A percentile compares a stretch with the other conserved stretches of the same genome.
phyloP scores from a whole-genome alignment of 2,797 vertebrate species.

The Falco rusticolus region DNA sequence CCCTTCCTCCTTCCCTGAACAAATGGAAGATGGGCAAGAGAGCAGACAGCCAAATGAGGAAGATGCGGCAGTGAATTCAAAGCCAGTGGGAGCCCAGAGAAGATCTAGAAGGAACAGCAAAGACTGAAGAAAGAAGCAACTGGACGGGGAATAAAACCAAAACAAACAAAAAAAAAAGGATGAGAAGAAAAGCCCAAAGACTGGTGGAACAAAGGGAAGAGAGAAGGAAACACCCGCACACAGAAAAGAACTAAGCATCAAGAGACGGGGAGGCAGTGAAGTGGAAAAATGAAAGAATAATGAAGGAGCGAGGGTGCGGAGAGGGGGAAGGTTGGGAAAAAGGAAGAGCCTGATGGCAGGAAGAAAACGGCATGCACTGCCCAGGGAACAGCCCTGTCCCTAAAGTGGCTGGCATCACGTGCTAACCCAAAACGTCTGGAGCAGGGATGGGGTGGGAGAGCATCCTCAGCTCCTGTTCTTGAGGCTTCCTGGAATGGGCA shows the following conservation, averaged over 20 bases:
- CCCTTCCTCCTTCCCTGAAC: not conserved
- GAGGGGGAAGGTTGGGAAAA: not conserved
- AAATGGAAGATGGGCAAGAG: not conserved
- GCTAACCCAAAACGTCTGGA: rapidly evolving
- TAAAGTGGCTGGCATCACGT: rapidly evolving
- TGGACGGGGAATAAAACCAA: not conserved
- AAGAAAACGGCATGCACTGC: not conserved
- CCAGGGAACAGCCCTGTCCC: not conserved
- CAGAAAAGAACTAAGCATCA: not conserved
- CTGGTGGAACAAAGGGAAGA: conserved; percentile 31
- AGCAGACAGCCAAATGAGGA: not conserved
- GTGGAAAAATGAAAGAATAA: conserved; percentile 28
- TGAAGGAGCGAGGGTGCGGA: not conserved
- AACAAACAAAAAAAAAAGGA: not conserved
- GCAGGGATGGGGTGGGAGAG: not conserved
- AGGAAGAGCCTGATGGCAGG: not conserved
- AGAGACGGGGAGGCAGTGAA: not conserved
- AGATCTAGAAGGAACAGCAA: conserved; percentile 30
- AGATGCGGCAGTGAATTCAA: not conserved
- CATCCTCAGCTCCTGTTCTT: not conserved
- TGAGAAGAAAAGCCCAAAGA: not conserved
- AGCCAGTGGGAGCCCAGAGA: not conserved
- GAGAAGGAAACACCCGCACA: not conserved
- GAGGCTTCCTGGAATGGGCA: not conserved
- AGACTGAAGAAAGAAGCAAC: not conserved